phyloP scores from a whole-genome alignment of 1,140 invertebrate genomes.

The Meteorus sp. region DNA sequence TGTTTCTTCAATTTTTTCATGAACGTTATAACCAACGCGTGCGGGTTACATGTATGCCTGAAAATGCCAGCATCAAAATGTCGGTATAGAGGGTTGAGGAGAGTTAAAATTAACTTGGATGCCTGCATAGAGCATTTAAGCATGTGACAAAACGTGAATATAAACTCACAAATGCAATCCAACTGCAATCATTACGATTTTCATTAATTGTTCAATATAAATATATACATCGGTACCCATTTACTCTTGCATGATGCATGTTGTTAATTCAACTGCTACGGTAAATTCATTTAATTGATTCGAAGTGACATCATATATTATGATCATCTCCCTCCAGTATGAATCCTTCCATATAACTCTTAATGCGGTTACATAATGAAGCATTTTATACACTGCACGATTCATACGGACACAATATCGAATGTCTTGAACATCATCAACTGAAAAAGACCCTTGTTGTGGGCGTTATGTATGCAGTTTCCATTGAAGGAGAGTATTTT shows the following conservation, averaged over 20 bases:
- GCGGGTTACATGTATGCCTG: neutral
- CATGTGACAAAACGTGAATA: neutral
- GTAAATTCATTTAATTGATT: too few relatives aligned
- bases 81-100: neutral
- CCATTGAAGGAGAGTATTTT: constrained; percentile 12
- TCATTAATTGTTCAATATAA: too few relatives aligned
- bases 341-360: neutral
- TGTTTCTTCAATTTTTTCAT: too few relatives aligned
- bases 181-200: neutral
- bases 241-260: too few relatives aligned
- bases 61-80: too few relatives aligned
- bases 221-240: too few relatives aligned
- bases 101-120: neutral
- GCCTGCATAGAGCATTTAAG: neutral
- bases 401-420: constrained; percentile 20
- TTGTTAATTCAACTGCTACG: too few relatives aligned
- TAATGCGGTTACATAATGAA: constrained; percentile 8
- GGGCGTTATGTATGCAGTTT: constrained; percentile 5
- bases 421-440: constrained; percentile 8
- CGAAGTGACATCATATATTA: too few relatives aligned
- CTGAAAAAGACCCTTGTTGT: constrained; percentile 16
- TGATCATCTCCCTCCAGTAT: neutral
- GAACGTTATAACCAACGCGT: too few relatives aligned
- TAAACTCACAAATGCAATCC: neutral
- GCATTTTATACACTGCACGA: constrained; percentile 5